Evolutionary conservation across 2,797 vertebrate species (phyloP).

Genomic region (Cetoscarus ocellatus): DNA sequence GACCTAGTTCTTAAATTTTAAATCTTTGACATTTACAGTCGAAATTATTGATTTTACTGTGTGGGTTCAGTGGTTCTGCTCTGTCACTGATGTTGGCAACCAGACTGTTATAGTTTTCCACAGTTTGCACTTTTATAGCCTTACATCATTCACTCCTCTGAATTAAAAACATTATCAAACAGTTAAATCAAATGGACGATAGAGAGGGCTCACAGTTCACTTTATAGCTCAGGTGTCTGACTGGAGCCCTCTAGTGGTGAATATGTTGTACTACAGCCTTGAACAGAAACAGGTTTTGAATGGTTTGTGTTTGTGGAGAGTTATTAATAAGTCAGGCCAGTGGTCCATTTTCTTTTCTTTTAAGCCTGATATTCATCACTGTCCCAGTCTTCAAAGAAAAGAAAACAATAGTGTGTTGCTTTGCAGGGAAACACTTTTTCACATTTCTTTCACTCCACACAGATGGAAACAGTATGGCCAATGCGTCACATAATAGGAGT

Average conservation of each 20-base stretch:
- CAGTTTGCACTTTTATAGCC: not conserved
- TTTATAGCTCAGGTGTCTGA: slow-evolving; percentile 16
- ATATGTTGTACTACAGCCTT: slow-evolving; percentile 19
- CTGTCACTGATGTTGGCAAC: slow-evolving; percentile 17
- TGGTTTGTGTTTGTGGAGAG: slow-evolving; percentile 6
- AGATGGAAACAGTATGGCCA: slow-evolving; percentile 38
- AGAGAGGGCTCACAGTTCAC: slow-evolving; percentile 21
- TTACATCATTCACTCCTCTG: not conserved
- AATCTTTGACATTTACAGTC: slow-evolving; percentile 39
- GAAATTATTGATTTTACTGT: slow-evolving; percentile 15
- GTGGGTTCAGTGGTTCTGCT: slow-evolving; percentile 8
- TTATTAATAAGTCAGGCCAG: slow-evolving; percentile 19
- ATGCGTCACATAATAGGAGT: slow-evolving; percentile 39
- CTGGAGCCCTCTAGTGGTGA: slow-evolving; percentile 68
- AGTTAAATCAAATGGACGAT: slow-evolving; percentile 9
- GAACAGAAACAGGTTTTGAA: not conserved
- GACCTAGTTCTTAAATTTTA: slow-evolving; percentile 24
- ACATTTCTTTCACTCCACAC: slow-evolving; percentile 31
- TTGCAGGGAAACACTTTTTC: slow-evolving; percentile 18
- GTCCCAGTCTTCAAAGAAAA: slow-evolving; percentile 26
- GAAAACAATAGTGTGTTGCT: slow-evolving; percentile 8
- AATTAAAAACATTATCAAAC: slow-evolving; percentile 28
- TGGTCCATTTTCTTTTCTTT: slow-evolving; percentile 5
- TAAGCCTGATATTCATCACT: slow-evolving; percentile 29
- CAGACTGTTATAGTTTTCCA: slow-evolving; percentile 22